Evolutionary conservation across 2,113 vertebrate species (phyloP).

Genomic region (Poeciliopsis prolifica): DNA sequence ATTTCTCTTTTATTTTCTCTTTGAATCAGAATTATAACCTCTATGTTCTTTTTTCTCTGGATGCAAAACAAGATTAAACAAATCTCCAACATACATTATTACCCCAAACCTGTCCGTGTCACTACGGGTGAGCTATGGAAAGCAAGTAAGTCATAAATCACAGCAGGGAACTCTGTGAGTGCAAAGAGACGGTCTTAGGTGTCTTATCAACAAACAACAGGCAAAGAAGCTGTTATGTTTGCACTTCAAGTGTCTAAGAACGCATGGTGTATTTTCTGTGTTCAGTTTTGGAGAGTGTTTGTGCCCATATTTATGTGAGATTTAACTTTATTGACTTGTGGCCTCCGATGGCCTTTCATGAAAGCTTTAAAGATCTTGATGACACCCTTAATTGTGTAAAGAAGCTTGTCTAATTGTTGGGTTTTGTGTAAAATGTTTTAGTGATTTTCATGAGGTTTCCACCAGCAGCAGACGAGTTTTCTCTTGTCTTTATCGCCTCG

Average conservation of each 20-base stretch:
- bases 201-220: constrained; percentile 33
- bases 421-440: background rate
- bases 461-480: background rate
- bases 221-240: constrained; percentile 39
- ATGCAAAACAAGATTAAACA: constrained; percentile 31
- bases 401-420: background rate
- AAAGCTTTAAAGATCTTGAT: too few relatives aligned
- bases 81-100: constrained; percentile 23
- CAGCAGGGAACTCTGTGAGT: constrained; percentile 22
- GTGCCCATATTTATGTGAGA: background rate
- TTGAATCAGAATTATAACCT: constrained; percentile 28
- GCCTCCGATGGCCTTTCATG: background rate
- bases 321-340: background rate
- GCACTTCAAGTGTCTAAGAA: constrained; percentile 50
- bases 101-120: constrained; percentile 6
- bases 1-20: background rate
- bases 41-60: constrained; percentile 44
- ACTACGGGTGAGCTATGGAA: constrained; percentile 18
- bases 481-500: background rate
- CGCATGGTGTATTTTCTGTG: background rate
- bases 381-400: background rate
- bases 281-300: background rate
- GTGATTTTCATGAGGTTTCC: background rate
- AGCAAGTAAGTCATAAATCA: constrained; percentile 61
- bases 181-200: constrained; percentile 25